Percentiles rank a stretch among this genome's conserved stretches.
These are phyloP conservation scores for Takifugu flavidus DNA, from an alignment of 2,113 vertebrate genomes.

Conservation along the genomic window DNA sequence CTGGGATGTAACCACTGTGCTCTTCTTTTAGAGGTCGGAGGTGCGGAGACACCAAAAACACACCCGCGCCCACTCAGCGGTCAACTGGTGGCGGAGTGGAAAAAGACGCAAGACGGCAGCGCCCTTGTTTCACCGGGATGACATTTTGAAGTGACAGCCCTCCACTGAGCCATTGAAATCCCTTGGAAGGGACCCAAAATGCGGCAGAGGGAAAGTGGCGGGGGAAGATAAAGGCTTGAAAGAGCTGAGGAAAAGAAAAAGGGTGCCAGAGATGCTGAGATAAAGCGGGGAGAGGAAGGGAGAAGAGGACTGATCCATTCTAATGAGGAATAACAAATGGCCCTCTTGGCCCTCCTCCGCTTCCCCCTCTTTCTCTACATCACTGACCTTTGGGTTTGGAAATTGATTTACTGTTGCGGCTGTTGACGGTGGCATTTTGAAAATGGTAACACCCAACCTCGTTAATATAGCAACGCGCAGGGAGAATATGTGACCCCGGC, in stretches of 20 bases:
- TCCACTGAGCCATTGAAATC: slow-evolving; percentile 59
- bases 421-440: slow-evolving; percentile 78
- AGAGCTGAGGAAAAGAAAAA: slow-evolving; percentile 28
- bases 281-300: slow-evolving; percentile 25
- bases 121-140: slow-evolving; percentile 61
- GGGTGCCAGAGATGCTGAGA: slow-evolving; percentile 35
- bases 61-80: slow-evolving; percentile 7
- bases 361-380: slow-evolving; percentile 59
- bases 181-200: slow-evolving; percentile 42
- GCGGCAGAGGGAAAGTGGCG: slow-evolving; percentile 16
- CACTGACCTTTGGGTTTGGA: slow-evolving; percentile 76
- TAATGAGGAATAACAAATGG: slow-evolving; percentile 76
- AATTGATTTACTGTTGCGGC: slow-evolving; percentile 79
- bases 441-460: slow-evolving; percentile 74
- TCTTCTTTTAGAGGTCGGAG: slow-evolving; percentile 26
- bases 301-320: slow-evolving; percentile 62
- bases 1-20: slow-evolving; percentile 1
- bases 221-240: slow-evolving; percentile 15
- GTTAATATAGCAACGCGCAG: slow-evolving; percentile 73
- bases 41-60: slow-evolving; percentile 15
- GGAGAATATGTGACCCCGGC: slow-evolving; percentile 56
- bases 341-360: slow-evolving; percentile 48
- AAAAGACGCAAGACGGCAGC: slow-evolving; percentile 49
- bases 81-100: slow-evolving; percentile 32
- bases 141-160: slow-evolving; percentile 70